Base-by-base conservation (phyloP, 2,797 vertebrate genomes). In the Ceryle rudis region DNA sequence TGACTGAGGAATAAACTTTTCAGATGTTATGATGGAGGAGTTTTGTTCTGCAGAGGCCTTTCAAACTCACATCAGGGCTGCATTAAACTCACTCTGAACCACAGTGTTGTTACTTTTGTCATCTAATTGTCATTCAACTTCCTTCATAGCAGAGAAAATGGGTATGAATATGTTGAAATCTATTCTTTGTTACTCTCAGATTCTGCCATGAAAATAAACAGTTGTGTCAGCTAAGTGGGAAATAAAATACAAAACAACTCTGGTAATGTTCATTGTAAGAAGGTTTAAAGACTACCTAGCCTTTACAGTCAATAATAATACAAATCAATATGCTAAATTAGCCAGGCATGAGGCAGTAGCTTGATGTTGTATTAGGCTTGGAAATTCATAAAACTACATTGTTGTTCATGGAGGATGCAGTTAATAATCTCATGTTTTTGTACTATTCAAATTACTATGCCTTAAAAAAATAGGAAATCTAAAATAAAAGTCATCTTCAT, bases 281-380 rank as follows among this genome's bases (percentile, higher is more conserved):
- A 90, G 25, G 5, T 86, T 94, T 93, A 85, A 95, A 95, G 74
- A 7, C 22, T 60, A 35, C 60, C 49, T 85, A 57, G 33, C 18
- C 11, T 42, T 85, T 67, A 46, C 9, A 54, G 57, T 52, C 79
- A 87, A 42, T 70, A 90, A 84, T 60, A 85, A 60, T 74, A 85
- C 1, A 1, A 73, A 92, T 82, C n/a, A 80, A 70, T 77, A 74
- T 39, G 39, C 33, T 91, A 35, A 87, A 82, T 37, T 35, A 89
- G 13, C 25, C 21, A 9, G 22, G 31, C 26, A 89, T 3, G 13
- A 61, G 39, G 47, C 39, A 94, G 39, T 4, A 64, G 4, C 33
- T 84, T 85, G 25, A 33, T 44, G 16, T 23, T 85, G 7, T 41
- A 57, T 57, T 29, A 77, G 62, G 42, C 41, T 35, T 64, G 21